Conservation (phyloP, 1,140 invertebrate genomes). For the Amphibalanus amphitrite region DNA sequence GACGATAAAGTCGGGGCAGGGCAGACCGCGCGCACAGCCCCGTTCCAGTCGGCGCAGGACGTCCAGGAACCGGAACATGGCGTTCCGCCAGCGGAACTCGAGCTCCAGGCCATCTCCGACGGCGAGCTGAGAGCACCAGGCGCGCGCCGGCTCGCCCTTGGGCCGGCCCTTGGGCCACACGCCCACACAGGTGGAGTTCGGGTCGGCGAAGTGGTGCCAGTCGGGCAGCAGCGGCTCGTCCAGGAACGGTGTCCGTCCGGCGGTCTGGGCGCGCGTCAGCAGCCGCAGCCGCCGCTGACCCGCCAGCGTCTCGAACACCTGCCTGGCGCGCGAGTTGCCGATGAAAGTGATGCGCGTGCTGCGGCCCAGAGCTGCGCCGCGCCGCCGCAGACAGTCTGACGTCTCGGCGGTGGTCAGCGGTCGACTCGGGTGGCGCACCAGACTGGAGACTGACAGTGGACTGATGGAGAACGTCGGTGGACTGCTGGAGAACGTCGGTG, state of each 20-base stretch:
- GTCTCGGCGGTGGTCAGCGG: neutral
- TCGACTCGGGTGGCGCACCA: too few species aligned
- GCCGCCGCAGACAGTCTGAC: neutral
- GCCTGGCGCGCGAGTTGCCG: neutral
- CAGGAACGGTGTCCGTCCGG: neutral
- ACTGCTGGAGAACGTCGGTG: too few species aligned
- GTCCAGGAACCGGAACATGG: neutral
- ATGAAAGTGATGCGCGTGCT: neutral
- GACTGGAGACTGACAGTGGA: neutral
- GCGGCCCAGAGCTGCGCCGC: neutral
- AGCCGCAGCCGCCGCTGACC: neutral
- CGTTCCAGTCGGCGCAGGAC: neutral
- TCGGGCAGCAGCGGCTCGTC: neutral
- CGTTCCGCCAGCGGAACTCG: neutral
- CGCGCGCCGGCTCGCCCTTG: neutral
- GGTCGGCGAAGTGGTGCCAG: neutral
- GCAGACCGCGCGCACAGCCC: neutral
- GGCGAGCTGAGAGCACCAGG: neutral
- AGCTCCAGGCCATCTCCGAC: neutral
- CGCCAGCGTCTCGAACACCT: neutral
- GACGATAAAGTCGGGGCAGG: neutral
- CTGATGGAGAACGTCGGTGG: too few species aligned
- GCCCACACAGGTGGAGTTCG: neutral
- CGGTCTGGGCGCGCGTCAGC: neutral
- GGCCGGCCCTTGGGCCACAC: neutral